Percentiles rank a stretch among this genome's conserved stretches.
Conservation (phyloP, 1,140 invertebrate genomes). For the Anagrus nilaparvatae region DNA sequence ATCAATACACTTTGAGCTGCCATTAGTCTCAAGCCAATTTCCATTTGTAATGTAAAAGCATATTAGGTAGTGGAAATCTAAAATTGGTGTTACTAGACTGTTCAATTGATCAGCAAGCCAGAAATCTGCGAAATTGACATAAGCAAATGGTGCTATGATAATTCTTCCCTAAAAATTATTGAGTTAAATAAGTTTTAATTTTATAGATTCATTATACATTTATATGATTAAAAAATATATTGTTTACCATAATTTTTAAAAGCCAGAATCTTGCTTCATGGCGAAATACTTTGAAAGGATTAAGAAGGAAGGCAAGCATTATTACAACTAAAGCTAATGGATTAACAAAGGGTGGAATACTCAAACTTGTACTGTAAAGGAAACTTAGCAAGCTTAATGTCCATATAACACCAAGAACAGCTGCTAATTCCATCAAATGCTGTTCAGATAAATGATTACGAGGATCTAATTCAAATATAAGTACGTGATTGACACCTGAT, state of each 20-base stretch:
- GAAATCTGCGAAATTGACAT: constrained; percentile 97
- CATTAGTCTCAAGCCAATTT: constrained; percentile 55
- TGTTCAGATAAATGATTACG: constrained; percentile 93
- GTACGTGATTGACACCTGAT: constrained; percentile 96
- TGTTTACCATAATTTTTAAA: constrained; percentile 62
- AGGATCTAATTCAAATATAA: constrained; percentile 98
- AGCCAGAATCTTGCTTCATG: constrained; percentile 85
- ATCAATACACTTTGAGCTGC: constrained; percentile 51
- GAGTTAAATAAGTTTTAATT: constrained; percentile 7
- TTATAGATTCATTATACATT: constrained; percentile 4
- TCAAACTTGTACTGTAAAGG: constrained; percentile 74
- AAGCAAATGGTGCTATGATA: constrained; percentile 84
- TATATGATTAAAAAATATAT: too few species aligned
- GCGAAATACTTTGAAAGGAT: constrained; percentile 86
- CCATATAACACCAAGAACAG: constrained; percentile 94
- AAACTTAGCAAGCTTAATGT: constrained; percentile 73
- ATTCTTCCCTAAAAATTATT: constrained; percentile 61
- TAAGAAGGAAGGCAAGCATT: constrained; percentile 83
- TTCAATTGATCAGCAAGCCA: constrained; percentile 99
- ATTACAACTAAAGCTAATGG: constrained; percentile 77
- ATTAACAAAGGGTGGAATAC: constrained; percentile 84
- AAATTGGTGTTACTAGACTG: constrained; percentile 76
- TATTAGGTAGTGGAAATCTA: constrained; percentile 90
- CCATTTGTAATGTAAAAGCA: constrained; percentile 71
- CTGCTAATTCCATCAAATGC: constrained; percentile 91